Evolutionary conservation across 2,797 vertebrate genomes (phyloP).

Genomic region (Tokudaia tokunoshimensis): DNA sequence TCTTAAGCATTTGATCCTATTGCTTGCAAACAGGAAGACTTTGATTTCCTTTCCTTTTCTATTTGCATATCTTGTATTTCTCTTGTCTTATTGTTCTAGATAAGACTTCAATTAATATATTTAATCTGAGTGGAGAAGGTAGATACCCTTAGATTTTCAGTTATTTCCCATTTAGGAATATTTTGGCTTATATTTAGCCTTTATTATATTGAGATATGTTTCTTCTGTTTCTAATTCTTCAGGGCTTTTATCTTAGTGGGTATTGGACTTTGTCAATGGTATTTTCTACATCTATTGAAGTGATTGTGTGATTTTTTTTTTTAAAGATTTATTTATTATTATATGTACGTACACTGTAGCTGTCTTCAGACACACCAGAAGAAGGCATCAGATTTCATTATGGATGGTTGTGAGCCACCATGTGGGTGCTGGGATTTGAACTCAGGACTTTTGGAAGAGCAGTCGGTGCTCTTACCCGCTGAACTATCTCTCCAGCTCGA

Average conservation of each 20-base stretch:
- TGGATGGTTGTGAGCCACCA: too few relatives aligned
- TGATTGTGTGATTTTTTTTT: background rate
- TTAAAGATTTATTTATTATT: too few relatives aligned
- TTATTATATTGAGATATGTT: background rate
- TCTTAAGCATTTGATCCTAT: background rate
- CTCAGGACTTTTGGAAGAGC: too few relatives aligned
- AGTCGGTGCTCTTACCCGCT: too few relatives aligned
- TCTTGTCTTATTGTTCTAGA: background rate
- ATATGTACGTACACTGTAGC: too few relatives aligned
- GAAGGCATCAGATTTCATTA: too few relatives aligned
- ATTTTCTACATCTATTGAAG: background rate
- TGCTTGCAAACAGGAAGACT: background rate
- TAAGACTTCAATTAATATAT: background rate
- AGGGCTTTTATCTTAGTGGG: background rate
- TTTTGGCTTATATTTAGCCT: background rate
- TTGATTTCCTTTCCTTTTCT: background rate
- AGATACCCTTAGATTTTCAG: background rate
- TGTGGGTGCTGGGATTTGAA: too few relatives aligned
- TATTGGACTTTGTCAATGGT: background rate
- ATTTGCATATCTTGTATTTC: background rate
- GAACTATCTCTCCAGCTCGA: too few relatives aligned
- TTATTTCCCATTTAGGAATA: background rate
- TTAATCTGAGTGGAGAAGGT: background rate
- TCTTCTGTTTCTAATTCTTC: background rate
- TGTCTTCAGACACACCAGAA: too few relatives aligned